Conservation (phyloP, 2,113 vertebrate genomes). For the Brachypteracias leptosomus region DNA sequence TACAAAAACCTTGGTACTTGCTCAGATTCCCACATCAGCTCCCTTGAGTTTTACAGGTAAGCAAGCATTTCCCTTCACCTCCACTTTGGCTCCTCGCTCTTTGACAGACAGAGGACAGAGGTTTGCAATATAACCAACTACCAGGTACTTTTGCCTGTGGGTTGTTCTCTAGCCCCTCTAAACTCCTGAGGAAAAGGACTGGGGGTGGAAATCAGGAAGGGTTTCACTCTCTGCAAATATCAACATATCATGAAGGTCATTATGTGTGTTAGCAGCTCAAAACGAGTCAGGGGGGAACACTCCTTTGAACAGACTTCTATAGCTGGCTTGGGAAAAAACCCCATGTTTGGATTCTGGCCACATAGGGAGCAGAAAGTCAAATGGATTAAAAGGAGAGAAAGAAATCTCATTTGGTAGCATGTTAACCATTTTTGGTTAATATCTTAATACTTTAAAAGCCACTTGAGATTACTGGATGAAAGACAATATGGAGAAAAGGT, state of each 20-base stretch:
- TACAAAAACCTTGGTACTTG: not conserved
- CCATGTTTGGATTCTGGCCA: not conserved
- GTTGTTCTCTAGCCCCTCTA: not conserved
- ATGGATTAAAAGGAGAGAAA: not conserved
- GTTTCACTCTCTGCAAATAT: not conserved
- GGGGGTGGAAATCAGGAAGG: not conserved
- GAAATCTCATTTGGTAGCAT: not conserved
- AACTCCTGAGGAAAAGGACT: not conserved
- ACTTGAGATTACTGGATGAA: not conserved
- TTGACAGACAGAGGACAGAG: not conserved
- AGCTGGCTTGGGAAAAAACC: not conserved
- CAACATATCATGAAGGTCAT: not conserved
- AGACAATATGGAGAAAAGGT: not conserved
- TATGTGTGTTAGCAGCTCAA: not conserved
- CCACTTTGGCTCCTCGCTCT: not conserved
- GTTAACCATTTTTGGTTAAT: not conserved
- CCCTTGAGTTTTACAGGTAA: not conserved
- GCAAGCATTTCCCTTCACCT: not conserved
- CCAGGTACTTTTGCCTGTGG: not conserved
- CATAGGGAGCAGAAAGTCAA: not conserved
- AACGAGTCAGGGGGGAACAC: not conserved
- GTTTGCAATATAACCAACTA: not conserved
- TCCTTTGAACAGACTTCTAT: not conserved
- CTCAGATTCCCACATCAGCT: not conserved
- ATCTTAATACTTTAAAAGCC: not conserved